Base-by-base conservation (phyloP, 1,140 invertebrate genomes). In the Rhagoletis pomonella region DNA sequence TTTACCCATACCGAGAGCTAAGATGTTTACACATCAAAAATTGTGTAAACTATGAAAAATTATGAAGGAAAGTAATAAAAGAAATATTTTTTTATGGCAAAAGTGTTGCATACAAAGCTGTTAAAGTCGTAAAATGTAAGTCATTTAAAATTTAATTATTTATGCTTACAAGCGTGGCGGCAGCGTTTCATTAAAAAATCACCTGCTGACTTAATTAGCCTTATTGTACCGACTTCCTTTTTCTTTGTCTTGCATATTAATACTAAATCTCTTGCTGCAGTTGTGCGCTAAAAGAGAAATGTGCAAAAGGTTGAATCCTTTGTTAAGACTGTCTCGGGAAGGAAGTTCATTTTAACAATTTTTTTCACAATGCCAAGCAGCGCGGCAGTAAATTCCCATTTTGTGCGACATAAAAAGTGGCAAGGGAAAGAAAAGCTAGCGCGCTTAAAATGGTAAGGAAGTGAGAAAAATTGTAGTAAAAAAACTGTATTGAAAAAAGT, bases 171-270 rank as follows among this genome's bases (percentile, higher is more conserved):
- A 19, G 47, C 47, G 4, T 55, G 73, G n/a, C 17, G 47, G 6
- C 17, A 4, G n/a, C 0, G 0, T 14, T 81, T 81, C 47, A 81
- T 81, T 81, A 81, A 81, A 81, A 81, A 81, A 29, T 81, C 47
- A 81, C 73, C 47, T 81, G 73, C 73, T 81, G 73, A 81, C 73
- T 81, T 81, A 81, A 81, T 81, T 81, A 81, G 73, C 47, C 6
- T 9, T 55, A 14, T 77, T 77, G 0, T 14, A 9, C 0, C 17
- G 17, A 7, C 12, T 59, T 12, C n/a, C 67, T n/a, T 77, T 50
- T 50, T 44, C n/a, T 81, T 58, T 55, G 3, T 50, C 3, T 17
- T 10, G 73, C 73, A 81, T 81, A 81, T 81, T 81, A 81, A 81
- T 29, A 29, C 1, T 29, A 29, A 29, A 77, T 47, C 4, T n/a